These are phyloP conservation scores for Ophion obscuratus DNA, from an alignment of 2,888 invertebrate genomes.

Conservation along the genomic window DNA sequence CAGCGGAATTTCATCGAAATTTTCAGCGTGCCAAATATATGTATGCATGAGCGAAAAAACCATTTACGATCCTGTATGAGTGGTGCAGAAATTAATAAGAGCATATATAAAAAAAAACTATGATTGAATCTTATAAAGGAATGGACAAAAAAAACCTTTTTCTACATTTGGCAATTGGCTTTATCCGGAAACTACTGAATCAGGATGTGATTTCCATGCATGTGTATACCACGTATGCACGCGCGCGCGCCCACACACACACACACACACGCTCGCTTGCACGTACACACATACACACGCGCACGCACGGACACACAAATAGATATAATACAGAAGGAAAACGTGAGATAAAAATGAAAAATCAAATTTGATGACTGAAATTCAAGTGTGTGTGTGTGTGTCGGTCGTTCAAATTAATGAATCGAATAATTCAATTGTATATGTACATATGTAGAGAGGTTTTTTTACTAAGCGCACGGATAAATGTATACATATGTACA, in stretches of 20 bases:
- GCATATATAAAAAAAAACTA: constrained; percentile 40
- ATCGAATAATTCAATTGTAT: constrained; percentile 52
- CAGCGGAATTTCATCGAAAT: constrained; percentile 47
- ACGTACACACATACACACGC: neutral
- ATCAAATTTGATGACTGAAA: constrained; percentile 57
- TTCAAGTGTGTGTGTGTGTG: constrained; percentile 67
- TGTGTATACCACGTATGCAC: constrained; percentile 17
- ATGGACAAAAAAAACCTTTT: constrained; percentile 48
- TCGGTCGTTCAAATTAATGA: constrained; percentile 42
- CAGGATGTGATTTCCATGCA: constrained; percentile 28
- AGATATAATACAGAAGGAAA: constrained; percentile 33
- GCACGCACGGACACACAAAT: constrained; percentile 23
- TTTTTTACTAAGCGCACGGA: neutral
- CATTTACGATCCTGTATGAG: constrained; percentile 32
- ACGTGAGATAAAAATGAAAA: constrained; percentile 57
- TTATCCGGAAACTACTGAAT: constrained; percentile 43
- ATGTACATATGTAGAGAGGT: constrained; percentile 57
- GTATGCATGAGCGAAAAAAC: constrained; percentile 50
- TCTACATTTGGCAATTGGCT: constrained; percentile 38
- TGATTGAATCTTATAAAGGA: constrained; percentile 23
- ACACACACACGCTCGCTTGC: constrained; percentile 17
- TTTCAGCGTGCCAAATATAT: constrained; percentile 33
- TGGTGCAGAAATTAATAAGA: constrained; percentile 32
- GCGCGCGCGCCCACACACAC: neutral
- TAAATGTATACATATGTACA: constrained; percentile 13